Base-by-base conservation (phyloP, 2,888 invertebrate species). In the Morpho achilles region DNA sequence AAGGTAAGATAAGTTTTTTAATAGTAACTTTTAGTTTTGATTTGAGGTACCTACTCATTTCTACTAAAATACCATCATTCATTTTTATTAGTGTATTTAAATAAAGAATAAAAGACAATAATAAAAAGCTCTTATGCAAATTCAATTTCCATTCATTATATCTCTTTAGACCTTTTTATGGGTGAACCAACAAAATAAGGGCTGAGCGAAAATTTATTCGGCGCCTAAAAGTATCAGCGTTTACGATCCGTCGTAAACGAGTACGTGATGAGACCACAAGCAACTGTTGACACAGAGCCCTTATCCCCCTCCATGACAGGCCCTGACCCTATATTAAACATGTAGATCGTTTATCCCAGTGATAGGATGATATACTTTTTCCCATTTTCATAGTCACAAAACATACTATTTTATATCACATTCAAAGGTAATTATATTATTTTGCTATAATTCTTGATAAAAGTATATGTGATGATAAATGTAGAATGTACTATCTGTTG, bases 231-330 rank as follows among this genome's bases (percentile, higher is more conserved):
- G 58, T 62, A 60, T 50, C 56, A 50, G 16, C 53, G 54, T 63
- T 65, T 65, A 65, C 65, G 65, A 63, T 50, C 39, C 46, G 51
- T 65, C 63, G 63, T 65, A 65, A 65, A 65, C 48, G 50, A 23
- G 55, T 39, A 53, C 53, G 48, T 39, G 39, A 53, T 42, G 56
- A 41, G 47, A 56, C 51, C 59, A 53, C 55, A 43, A 58, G 44
- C 54, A 51, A 59, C 57, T 58, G 60, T 61, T 58, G 58, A 61
- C 58, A 49, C 50, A 41, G 45, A 46, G 16, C 45, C 53, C 46
- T 40, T 47, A 22, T 39, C 16, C 46, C 46, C 46, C 32, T 10
- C 16, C 3, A 1, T 40, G 46, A 46, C 41, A 40, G 9, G 22
- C 7, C n/a, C 58, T 45, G 40, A 53, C 43, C 46, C 41, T 39